Evolutionary conservation across 2,113 vertebrate genomes (phyloP).

Genomic region (Phycodurus eques): DNA sequence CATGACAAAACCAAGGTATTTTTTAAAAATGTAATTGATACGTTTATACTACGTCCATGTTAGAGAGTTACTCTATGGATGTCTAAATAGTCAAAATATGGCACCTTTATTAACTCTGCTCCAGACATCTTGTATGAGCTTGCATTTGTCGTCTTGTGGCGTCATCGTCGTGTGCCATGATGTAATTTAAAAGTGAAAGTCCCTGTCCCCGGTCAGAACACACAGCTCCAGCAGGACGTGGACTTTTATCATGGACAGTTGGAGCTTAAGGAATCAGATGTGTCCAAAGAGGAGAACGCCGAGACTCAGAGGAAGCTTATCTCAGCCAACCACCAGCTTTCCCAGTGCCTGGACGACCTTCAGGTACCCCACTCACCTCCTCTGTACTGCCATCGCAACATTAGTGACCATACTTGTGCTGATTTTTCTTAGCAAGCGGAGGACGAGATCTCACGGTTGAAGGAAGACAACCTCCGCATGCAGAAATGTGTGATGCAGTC

Average conservation of each 20-base stretch:
- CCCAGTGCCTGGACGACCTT: slow-evolving; percentile 90
- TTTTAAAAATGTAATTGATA: no score
- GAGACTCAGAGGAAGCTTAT: slow-evolving; percentile 84
- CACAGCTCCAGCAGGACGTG: slow-evolving; percentile 88
- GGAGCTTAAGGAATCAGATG: slow-evolving; percentile 81
- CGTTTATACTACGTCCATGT: no score
- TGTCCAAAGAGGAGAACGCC: slow-evolving; percentile 77
- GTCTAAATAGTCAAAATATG: no score
- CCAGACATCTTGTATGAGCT: background rate
- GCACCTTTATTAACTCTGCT: no score
- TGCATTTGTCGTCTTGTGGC: background rate
- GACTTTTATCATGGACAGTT: slow-evolving; percentile 86
- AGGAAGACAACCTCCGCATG: slow-evolving; percentile 86
- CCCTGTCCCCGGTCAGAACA: slow-evolving; percentile 74
- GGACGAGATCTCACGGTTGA: slow-evolving; percentile 73
- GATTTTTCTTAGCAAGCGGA: slow-evolving; percentile 39
- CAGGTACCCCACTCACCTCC: slow-evolving; percentile 74
- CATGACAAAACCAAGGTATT: no score
- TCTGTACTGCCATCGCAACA: background rate
- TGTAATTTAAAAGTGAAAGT: background rate
- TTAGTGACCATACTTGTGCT: background rate
- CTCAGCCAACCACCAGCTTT: slow-evolving; percentile 84
- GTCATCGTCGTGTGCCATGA: background rate
- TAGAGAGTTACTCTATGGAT: background rate
- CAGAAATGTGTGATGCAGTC: slow-evolving; percentile 89